phyloP scores from a whole-genome alignment of 2,888 invertebrate species.

The Xestoiulus laeticollis region DNA sequence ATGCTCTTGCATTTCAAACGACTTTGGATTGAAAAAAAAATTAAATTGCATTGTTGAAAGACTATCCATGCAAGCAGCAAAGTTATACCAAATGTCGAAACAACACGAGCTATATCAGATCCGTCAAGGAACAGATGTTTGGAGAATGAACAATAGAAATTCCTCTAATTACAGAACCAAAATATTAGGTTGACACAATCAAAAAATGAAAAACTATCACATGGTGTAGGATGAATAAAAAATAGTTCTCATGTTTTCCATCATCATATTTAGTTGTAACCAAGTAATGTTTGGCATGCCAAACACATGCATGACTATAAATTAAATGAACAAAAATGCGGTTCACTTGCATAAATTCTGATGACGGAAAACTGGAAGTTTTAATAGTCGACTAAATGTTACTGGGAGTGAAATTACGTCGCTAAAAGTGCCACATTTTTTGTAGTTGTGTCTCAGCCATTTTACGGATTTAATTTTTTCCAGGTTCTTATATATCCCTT shows the following conservation, averaged over 20 bases:
- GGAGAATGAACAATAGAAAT: conserved; percentile 20
- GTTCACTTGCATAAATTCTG: not conserved
- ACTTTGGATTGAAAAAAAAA: not conserved
- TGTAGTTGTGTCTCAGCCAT: not conserved
- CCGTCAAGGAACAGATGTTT: not conserved
- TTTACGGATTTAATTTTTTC: not conserved
- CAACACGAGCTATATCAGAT: not conserved
- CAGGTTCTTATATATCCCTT: not conserved
- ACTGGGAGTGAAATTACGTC: not conserved
- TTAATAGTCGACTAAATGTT: not conserved
- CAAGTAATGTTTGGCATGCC: not conserved
- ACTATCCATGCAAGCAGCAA: not conserved
- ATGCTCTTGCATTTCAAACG: too few species aligned
- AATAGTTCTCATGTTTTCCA: not conserved
- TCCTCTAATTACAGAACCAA: not conserved
- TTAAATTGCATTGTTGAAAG: not conserved
- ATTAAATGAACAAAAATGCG: not conserved
- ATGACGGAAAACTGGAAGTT: not conserved
- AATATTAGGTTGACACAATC: not conserved
- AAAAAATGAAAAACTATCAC: not conserved
- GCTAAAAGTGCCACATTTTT: too few species aligned
- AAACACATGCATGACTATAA: not conserved
- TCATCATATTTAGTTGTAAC: not conserved
- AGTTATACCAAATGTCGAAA: not conserved
- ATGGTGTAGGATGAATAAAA: not conserved